A percentile compares a stretch with the other conserved stretches of the same genome.
Evolutionary conservation across 2,113 vertebrate genomes (phyloP).

Genomic region (Mixornis gularis): DNA sequence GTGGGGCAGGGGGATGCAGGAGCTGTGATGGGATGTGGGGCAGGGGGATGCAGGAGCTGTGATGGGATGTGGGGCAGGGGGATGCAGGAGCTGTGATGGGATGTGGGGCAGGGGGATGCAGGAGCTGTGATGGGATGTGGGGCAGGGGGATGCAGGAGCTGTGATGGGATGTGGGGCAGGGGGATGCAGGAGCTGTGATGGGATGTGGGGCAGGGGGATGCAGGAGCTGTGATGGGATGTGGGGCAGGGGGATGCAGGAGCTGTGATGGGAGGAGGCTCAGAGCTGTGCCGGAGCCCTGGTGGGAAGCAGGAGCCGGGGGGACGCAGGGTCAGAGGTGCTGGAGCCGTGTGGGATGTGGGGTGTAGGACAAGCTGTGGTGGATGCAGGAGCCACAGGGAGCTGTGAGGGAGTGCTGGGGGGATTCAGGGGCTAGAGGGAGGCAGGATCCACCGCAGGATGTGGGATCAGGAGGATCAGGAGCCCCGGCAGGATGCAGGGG

Average conservation of each 20-base stretch:
- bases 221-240: neutral
- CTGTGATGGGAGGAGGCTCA: neutral
- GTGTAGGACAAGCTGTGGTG: neutral
- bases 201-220: neutral
- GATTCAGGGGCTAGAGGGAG: neutral
- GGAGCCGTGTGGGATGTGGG: neutral
- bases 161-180: neutral
- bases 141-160: neutral
- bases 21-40: no score
- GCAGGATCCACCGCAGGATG: neutral
- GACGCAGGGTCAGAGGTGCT: neutral
- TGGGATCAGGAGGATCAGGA: neutral
- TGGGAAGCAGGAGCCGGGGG: no score
- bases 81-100: neutral
- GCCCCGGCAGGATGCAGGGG: neutral
- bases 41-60: no score
- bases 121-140: no score
- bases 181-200: no score
- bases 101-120: neutral
- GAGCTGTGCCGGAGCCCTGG: neutral
- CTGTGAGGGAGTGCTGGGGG: neutral
- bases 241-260: no score
- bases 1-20: neutral
- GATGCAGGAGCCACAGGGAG: neutral
- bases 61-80: no score